phyloP scores from a whole-genome alignment of 35 echinoderm and acorn worm genomes.

The Stichopus chloronotus region DNA sequence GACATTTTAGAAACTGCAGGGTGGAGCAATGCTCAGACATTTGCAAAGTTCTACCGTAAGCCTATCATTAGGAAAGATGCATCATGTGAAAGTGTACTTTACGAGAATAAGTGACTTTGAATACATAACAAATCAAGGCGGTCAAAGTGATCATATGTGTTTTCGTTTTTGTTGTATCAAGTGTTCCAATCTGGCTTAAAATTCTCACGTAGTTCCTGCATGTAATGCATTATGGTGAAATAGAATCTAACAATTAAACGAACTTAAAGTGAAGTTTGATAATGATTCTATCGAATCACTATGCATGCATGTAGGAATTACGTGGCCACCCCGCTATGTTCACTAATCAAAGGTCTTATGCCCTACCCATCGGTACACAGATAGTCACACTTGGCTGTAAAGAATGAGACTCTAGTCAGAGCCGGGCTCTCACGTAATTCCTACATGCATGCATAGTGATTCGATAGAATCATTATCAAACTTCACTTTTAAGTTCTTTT shows the following conservation, averaged over 20 bases:
- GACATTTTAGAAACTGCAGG: neutral
- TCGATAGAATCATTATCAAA: too few species aligned
- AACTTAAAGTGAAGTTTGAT: neutral
- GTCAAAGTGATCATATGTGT: neutral
- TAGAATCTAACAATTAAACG: slow-evolving; percentile 11
- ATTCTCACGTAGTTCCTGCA: neutral
- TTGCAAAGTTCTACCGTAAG: neutral
- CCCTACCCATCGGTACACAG: neutral
- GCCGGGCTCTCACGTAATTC: too few species aligned
- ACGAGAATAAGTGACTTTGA: neutral
- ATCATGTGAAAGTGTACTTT: neutral
- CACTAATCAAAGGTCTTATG: too few species aligned
- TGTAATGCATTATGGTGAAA: neutral
- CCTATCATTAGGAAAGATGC: too few species aligned
- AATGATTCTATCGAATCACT: neutral
- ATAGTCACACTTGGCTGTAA: neutral
- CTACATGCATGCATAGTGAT: too few species aligned
- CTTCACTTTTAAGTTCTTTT: too few species aligned
- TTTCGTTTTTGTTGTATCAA: neutral
- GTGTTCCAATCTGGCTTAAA: neutral
- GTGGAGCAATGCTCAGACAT: neutral
- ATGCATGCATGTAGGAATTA: neutral
- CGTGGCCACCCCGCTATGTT: too few species aligned
- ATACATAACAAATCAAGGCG: neutral
- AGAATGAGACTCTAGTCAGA: too few species aligned